These are phyloP conservation scores for Cheirogaleus medius DNA, from an alignment of 2,113 vertebrate genomes.

Conservation along the genomic window DNA sequence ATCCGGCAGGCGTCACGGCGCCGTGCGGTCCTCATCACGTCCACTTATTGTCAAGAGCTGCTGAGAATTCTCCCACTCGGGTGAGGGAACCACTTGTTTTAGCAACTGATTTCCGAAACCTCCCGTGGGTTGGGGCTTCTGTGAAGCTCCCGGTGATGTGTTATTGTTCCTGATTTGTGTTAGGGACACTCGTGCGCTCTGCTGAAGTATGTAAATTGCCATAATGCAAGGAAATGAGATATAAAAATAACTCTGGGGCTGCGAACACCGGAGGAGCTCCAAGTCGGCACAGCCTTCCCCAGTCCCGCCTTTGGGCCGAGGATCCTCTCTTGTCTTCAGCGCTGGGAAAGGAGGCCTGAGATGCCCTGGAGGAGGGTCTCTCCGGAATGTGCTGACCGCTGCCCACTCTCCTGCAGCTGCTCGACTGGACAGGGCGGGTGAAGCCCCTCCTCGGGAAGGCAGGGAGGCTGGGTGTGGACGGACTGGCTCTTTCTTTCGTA, in stretches of 20 bases:
- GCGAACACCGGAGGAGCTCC: constrained; percentile 60
- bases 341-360: not conserved
- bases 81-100: constrained; percentile 86
- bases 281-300: constrained; percentile 36
- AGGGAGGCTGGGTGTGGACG: not conserved
- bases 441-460: not conserved
- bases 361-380: not conserved
- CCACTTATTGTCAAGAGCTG: constrained; percentile 87
- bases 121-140: constrained; percentile 76
- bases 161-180: constrained; percentile 85
- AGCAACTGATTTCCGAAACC: constrained; percentile 85
- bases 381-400: not conserved
- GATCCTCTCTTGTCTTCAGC: not conserved
- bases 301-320: not conserved
- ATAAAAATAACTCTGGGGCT: constrained; percentile 81
- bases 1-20: constrained; percentile 85
- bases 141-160: constrained; percentile 74
- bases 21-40: constrained; percentile 86
- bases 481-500: not conserved
- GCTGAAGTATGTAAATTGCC: constrained; percentile 86
- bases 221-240: constrained; percentile 86
- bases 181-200: constrained; percentile 80
- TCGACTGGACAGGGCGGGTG: not conserved
- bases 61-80: constrained; percentile 84
- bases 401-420: not conserved